Evolutionary conservation across 2,797 vertebrate genomes (phyloP).

Genomic region (Mallotus villosus): DNA sequence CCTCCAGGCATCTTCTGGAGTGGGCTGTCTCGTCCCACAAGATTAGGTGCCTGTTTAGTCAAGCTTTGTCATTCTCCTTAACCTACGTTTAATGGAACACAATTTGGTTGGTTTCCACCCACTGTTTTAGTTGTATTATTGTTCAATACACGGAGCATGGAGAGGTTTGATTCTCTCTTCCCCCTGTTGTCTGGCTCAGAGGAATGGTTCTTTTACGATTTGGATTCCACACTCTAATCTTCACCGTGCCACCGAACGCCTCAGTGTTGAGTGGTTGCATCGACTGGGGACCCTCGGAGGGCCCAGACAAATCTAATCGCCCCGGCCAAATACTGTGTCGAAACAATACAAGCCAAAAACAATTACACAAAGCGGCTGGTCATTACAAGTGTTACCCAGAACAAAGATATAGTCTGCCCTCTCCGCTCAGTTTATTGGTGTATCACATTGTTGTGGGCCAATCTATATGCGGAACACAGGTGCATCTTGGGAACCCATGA

Average conservation of each 20-base stretch:
- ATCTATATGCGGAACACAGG: slow-evolving; percentile 21
- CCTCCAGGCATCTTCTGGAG: neutral
- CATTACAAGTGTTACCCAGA: slow-evolving; percentile 39
- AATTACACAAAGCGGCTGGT: slow-evolving; percentile 39
- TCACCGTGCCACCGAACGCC: slow-evolving; percentile 27
- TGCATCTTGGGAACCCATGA: slow-evolving; percentile 41
- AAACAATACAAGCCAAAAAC: slow-evolving; percentile 38
- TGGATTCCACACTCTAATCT: slow-evolving; percentile 44
- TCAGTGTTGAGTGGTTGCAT: slow-evolving; percentile 41
- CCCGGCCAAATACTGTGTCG: slow-evolving; percentile 19
- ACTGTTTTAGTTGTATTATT: slow-evolving; percentile 1
- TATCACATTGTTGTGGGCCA: neutral
- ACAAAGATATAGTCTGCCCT: slow-evolving; percentile 6
- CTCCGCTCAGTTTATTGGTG: slow-evolving; percentile 28
- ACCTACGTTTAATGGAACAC: slow-evolving; percentile 15
- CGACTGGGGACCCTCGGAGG: slow-evolving; percentile 28
- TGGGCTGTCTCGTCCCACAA: neutral
- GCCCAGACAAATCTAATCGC: slow-evolving; percentile 50
- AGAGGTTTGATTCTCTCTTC: neutral
- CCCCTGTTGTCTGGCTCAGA: slow-evolving; percentile 6
- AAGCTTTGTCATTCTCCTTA: neutral
- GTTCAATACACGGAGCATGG: slow-evolving; percentile 9
- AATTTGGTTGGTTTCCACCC: neutral
- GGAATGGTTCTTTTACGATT: slow-evolving; percentile 39
- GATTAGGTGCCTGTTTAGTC: neutral